Base-by-base conservation (phyloP, 1,140 invertebrate species). In the Muscidifurax raptorellus region DNA sequence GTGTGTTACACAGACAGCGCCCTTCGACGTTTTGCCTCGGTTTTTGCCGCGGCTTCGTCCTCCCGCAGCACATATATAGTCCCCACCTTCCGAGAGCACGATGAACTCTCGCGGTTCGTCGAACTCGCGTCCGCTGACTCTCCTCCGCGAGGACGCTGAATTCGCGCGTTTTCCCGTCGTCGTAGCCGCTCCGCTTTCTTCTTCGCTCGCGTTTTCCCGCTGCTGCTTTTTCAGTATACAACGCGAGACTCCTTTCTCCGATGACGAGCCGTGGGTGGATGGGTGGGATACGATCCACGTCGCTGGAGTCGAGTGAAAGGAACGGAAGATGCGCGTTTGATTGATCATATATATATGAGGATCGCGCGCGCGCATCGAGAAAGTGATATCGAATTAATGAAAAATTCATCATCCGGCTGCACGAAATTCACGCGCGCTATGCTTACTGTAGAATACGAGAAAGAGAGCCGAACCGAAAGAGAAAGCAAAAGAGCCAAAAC, bases 41-140 rank as follows among this genome's bases (percentile, higher is more conserved):
- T 59, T 32, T 74, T 78, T 78, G 76, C 76, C 6, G 66, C 66
- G 13, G 2, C 28, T 44, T 71, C 18, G 36, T 67, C 25, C 36
- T 36, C 64, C 12, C 28, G 47, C 36, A 22, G 32, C 40, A 32
- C 10, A 10, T 13, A 9, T 28, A 71, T 10, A 27, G 27, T 27
- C 12, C 36, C 67, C 25, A 28, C 25, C 67, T 32, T 27, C 67
- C 25, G 66, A 59, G 72, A 32, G 74, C 82, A 74, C 81, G 81
- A 80, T 79, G 85, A 86, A 82, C 81, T 83, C 76, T 52, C 32
- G 36, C 59, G 44, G 85, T 86, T 86, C 82, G 82, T 78, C 82
- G 85, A 86, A 86, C 85, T 84, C 64, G 30, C 74, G 72, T n/a
- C 82, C 72, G 71, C 72, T 82, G 52, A 75, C 80, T 76, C 72